These are phyloP conservation scores for Heliconius congener DNA, from an alignment of 1,140 invertebrate species.

Conservation along the genomic window DNA sequence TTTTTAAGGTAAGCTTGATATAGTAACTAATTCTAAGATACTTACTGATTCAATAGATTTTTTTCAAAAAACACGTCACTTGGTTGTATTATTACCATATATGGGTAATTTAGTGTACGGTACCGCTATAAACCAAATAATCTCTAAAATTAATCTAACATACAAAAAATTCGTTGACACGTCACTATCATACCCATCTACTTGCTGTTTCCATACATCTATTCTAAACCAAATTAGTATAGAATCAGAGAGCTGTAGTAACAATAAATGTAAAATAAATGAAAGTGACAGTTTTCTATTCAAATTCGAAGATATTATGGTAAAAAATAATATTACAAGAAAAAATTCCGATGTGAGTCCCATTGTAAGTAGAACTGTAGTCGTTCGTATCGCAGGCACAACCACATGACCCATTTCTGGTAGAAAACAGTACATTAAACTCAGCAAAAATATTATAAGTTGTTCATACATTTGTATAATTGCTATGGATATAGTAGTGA, in stretches of 20 bases:
- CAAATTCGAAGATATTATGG: background rate
- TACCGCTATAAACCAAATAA: slow-evolving; percentile 21
- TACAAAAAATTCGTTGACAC: background rate
- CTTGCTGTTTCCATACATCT: background rate
- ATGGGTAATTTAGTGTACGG: slow-evolving; percentile 4
- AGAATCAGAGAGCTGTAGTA: slow-evolving; percentile 26
- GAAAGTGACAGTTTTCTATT: slow-evolving; percentile 7
- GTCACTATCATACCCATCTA: background rate
- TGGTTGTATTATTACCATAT: background rate
- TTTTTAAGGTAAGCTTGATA: too few species aligned
- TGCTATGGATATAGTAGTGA: background rate
- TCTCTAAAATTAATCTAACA: slow-evolving; percentile 28
- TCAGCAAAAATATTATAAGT: background rate
- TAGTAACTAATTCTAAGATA: background rate
- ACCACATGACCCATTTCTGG: too few species aligned
- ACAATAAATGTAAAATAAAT: slow-evolving; percentile 27
- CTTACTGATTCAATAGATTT: background rate
- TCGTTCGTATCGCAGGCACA: slow-evolving; percentile 20
- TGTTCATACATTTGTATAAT: slow-evolving; percentile 29
- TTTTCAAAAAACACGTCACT: background rate
- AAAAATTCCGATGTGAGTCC: slow-evolving; percentile 14
- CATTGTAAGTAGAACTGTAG: slow-evolving; percentile 22
- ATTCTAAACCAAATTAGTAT: slow-evolving; percentile 23
- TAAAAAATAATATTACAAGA: slow-evolving; percentile 13
- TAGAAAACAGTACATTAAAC: background rate